phyloP scores from a whole-genome alignment of 2,888 invertebrate species.

The Megaustenia siamemsis region DNA sequence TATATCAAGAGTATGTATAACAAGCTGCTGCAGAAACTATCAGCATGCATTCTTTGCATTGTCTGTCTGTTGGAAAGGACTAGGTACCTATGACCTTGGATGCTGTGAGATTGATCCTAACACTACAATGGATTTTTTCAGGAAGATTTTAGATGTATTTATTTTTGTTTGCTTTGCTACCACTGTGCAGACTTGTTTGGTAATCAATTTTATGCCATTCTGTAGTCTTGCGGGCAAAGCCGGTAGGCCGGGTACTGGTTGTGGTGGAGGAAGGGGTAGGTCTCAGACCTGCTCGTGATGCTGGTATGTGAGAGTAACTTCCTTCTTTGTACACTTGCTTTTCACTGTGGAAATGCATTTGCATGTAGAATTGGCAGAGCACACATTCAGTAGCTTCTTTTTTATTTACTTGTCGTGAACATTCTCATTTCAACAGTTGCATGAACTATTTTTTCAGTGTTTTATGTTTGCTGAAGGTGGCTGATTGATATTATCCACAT shows the following conservation, averaged over 20 bases:
- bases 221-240: constrained; percentile 65
- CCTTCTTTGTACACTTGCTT: constrained; percentile 7
- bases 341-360: not conserved
- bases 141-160: not conserved
- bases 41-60: no score
- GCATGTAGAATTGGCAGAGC: not conserved
- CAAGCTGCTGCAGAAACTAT: no score
- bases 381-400: not conserved
- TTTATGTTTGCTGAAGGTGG: not conserved
- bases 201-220: constrained; percentile 6
- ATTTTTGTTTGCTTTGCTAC: constrained; percentile 33
- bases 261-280: constrained; percentile 81
- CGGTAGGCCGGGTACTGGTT: constrained; percentile 84
- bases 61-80: no score
- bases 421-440: not conserved
- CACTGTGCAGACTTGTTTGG: not conserved
- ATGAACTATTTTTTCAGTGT: not conserved
- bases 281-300: constrained; percentile 75
- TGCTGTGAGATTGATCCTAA: no score
- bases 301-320: constrained; percentile 76
- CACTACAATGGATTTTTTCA: no score
- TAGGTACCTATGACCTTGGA: no score
- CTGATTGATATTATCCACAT: not conserved
- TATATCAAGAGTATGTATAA: no score
- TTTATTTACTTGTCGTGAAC: not conserved